Evolutionary conservation across 2,113 vertebrate species (phyloP).

Genomic region (Brachyistius frenatus): DNA sequence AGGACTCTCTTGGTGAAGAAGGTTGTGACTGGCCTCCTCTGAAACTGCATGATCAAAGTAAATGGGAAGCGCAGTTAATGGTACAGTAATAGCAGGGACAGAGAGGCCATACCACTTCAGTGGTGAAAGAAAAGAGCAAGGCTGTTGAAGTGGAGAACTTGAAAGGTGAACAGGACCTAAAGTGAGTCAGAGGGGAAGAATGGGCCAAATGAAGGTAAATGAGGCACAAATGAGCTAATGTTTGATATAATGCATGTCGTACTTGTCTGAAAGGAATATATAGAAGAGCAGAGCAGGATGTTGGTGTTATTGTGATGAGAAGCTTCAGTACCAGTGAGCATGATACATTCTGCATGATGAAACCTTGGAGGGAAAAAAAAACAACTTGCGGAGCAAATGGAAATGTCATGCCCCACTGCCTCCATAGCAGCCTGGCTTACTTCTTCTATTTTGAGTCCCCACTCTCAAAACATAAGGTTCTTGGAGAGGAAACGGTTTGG

Average conservation of each 20-base stretch:
- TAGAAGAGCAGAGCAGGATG: not conserved
- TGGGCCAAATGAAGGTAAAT: not conserved
- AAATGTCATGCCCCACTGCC: constrained; percentile 66
- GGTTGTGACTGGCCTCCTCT: not conserved
- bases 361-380: constrained; percentile 45
- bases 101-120: not conserved
- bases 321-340: constrained; percentile 52
- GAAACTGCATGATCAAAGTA: constrained; percentile 22
- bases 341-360: constrained; percentile 57
- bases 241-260: not conserved
- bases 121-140: not conserved
- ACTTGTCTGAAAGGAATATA: constrained; percentile 14
- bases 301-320: constrained; percentile 46
- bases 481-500: constrained; percentile 50
- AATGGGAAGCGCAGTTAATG: not conserved
- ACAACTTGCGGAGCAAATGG: constrained; percentile 59
- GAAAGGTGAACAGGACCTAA: not conserved
- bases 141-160: constrained; percentile 17
- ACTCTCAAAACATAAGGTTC: constrained; percentile 53
- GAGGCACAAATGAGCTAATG: not conserved
- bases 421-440: constrained; percentile 34
- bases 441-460: constrained; percentile 34
- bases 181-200: not conserved
- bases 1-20: not conserved
- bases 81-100: constrained; percentile 2